A percentile compares a stretch with the other conserved stretches of the same genome.
Evolutionary conservation across 2,797 vertebrate genomes (phyloP).

Genomic region (Nasua narica): DNA sequence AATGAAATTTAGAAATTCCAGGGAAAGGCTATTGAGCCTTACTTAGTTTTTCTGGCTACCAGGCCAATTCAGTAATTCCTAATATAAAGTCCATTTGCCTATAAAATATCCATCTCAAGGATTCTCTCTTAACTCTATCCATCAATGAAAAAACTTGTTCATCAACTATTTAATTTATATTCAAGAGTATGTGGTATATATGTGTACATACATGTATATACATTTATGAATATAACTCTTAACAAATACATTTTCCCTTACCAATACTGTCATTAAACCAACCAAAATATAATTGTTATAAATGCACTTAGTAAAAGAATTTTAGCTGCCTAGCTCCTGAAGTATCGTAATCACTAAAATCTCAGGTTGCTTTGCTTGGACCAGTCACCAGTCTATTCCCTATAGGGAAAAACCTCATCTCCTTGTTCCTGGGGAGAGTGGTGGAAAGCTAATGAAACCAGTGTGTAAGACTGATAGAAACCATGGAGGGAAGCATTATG

Average conservation of each 20-base stretch:
- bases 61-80: neutral
- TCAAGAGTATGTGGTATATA: neutral
- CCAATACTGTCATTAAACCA: neutral
- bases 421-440: slow-evolving; percentile 38
- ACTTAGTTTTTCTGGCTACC: slow-evolving; percentile 18
- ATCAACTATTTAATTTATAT: slow-evolving; percentile 11
- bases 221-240: slow-evolving; percentile 28
- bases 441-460: slow-evolving; percentile 55
- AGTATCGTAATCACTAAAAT: slow-evolving; percentile 5
- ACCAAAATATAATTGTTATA: neutral
- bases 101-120: neutral
- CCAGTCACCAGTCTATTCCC: neutral
- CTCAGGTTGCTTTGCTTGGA: neutral
- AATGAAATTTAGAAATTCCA: slow-evolving; percentile 26
- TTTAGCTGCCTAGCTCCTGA: neutral
- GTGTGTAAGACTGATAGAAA: slow-evolving; percentile 13
- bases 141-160: neutral
- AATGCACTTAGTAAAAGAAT: neutral
- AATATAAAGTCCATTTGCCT: neutral
- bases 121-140: slow-evolving; percentile 38
- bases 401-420: slow-evolving; percentile 26
- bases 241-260: neutral
- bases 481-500: neutral
- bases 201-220: neutral
- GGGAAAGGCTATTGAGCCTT: neutral